Evolutionary conservation across 2,797 vertebrate genomes (phyloP).

Genomic region (Melanotaenia boesemani): DNA sequence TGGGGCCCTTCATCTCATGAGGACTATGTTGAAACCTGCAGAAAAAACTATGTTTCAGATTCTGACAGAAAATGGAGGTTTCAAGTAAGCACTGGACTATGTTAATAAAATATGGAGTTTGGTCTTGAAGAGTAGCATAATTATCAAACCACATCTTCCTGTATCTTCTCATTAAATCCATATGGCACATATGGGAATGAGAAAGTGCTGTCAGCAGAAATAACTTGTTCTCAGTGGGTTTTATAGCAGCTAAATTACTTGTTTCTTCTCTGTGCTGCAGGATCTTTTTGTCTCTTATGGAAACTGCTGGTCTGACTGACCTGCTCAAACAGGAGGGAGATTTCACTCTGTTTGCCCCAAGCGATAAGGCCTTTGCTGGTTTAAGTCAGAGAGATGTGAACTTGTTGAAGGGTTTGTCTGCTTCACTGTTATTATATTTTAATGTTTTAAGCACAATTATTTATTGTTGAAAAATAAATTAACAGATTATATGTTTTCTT

Average conservation of each 20-base stretch:
- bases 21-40: constrained; percentile 87
- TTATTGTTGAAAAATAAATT: background rate
- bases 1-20: constrained; percentile 93
- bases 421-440: background rate
- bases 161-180: constrained; percentile 47
- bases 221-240: constrained; percentile 44
- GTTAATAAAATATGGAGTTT: constrained; percentile 11
- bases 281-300: constrained; percentile 92
- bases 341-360: constrained; percentile 95
- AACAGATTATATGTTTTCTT: background rate
- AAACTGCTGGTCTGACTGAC: constrained; percentile 91
- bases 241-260: constrained; percentile 29
- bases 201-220: constrained; percentile 49
- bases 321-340: constrained; percentile 87
- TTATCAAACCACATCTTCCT: constrained; percentile 36
- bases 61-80: constrained; percentile 87
- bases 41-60: constrained; percentile 88
- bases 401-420: constrained; percentile 87
- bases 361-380: constrained; percentile 91
- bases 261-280: constrained; percentile 76
- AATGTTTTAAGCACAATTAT: background rate
- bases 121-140: constrained; percentile 28
- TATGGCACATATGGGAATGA: constrained; percentile 29
- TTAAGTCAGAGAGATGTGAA: constrained; percentile 86
- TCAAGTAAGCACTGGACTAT: constrained; percentile 84